A percentile compares a stretch with the other conserved stretches of the same genome.
These are phyloP conservation scores for Erythrocercus mccallii DNA, from an alignment of 2,113 vertebrate species.

Conservation along the genomic window DNA sequence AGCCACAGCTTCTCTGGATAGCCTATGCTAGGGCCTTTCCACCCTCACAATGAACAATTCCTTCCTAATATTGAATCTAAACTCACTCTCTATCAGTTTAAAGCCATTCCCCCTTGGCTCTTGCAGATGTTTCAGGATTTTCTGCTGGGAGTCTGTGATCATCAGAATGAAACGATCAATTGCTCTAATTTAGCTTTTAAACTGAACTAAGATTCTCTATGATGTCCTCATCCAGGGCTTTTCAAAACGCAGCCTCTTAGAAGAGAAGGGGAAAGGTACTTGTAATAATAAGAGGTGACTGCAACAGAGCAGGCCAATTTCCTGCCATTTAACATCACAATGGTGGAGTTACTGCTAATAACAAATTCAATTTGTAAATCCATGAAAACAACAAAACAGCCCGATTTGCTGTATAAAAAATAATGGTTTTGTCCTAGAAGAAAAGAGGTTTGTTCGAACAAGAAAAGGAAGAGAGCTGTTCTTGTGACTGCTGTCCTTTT, in stretches of 20 bases:
- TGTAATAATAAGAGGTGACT: not conserved
- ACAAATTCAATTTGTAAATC: constrained; percentile 14
- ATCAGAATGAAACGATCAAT: not conserved
- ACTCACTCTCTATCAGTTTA: not conserved
- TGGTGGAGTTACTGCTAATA: not conserved
- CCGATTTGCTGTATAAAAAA: not conserved
- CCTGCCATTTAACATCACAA: constrained; percentile 8
- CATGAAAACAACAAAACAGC: constrained; percentile 22
- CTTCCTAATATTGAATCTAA: not conserved
- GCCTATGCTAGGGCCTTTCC: accelerated
- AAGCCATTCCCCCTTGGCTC: not conserved
- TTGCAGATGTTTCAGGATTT: not conserved
- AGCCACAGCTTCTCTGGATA: not conserved
- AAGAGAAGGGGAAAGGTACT: not conserved
- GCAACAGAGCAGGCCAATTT: not conserved
- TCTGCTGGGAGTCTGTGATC: not conserved
- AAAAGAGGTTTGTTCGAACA: not conserved
- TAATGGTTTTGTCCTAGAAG: not conserved
- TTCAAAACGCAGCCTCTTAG: not conserved
- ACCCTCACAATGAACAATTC: not conserved
- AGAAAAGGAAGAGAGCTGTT: not conserved
- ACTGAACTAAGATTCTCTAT: not conserved
- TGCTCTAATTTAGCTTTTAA: constrained; percentile 16
- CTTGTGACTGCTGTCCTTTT: not conserved
- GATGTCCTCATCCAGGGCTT: not conserved